These are phyloP conservation scores for Drosophila elegans DNA, from an alignment of 1,140 invertebrate genomes.

Conservation along the genomic window DNA sequence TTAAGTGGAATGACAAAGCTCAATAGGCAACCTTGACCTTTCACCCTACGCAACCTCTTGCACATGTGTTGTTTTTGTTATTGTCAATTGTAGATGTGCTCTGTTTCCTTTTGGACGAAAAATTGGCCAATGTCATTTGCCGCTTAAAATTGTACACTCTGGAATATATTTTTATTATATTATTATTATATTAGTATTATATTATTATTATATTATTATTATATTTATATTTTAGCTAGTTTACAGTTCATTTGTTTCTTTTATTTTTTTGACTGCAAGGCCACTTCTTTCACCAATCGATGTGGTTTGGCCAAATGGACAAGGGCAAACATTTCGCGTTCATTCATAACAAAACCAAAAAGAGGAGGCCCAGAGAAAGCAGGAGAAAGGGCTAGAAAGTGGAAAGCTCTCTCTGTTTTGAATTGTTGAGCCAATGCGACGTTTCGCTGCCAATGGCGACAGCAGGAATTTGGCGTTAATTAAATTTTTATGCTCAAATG, in stretches of 20 bases:
- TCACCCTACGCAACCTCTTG: slow-evolving; percentile 9
- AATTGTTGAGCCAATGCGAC: slow-evolving; percentile 35
- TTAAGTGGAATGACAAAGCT: slow-evolving; percentile 44
- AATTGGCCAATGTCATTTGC: slow-evolving; percentile 7
- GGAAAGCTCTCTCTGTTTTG: slow-evolving; percentile 43
- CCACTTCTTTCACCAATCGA: no score
- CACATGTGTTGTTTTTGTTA: slow-evolving; percentile 27
- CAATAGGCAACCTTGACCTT: slow-evolving; percentile 44
- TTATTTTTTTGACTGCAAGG: no score
- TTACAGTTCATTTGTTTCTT: no score
- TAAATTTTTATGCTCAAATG: slow-evolving; percentile 71
- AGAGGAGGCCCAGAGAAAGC: background rate
- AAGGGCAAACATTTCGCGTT: slow-evolving; percentile 8
- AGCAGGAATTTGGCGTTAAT: slow-evolving; percentile 65
- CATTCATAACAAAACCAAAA: slow-evolving; percentile 31
- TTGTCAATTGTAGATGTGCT: slow-evolving; percentile 11
- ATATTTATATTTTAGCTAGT: no score
- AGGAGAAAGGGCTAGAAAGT: slow-evolving; percentile 2
- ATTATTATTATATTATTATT: no score
- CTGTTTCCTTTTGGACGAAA: slow-evolving; percentile 11
- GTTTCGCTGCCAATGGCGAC: slow-evolving; percentile 2
- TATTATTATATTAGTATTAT: no score
- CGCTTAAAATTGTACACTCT: slow-evolving; percentile 4
- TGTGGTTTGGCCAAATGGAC: slow-evolving; percentile 15
- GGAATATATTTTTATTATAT: background rate